Conservation (phyloP, 2,113 vertebrate genomes). For the Cinclus mexicanus region DNA sequence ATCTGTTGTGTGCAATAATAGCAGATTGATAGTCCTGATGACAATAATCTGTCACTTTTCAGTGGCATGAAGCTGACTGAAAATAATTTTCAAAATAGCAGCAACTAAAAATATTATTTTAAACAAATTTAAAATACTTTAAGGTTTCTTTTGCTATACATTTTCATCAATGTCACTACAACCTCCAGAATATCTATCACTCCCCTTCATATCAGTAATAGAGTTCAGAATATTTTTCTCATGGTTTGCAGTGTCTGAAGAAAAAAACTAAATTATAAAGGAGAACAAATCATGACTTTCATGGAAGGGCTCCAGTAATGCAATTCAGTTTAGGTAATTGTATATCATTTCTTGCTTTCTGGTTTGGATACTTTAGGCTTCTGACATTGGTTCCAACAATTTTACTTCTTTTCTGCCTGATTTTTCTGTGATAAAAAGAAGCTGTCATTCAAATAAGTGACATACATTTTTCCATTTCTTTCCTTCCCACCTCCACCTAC, state of each 20-base stretch:
- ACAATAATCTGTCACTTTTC: slow-evolving; percentile 31
- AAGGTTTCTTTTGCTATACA: neutral
- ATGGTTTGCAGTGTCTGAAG: neutral
- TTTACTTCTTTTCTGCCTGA: neutral
- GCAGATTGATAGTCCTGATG: neutral
- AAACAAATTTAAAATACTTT: slow-evolving; percentile 4
- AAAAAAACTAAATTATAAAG: slow-evolving; percentile 12
- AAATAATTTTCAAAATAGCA: neutral
- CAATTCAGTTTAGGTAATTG: neutral
- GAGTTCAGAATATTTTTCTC: neutral
- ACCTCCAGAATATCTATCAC: neutral
- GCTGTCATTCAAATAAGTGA: neutral
- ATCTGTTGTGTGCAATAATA: neutral
- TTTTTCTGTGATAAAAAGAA: neutral
- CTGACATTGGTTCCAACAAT: neutral
- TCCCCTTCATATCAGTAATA: neutral
- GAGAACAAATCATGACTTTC: neutral
- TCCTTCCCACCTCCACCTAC: neutral
- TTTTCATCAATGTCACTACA: neutral
- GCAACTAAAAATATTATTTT: slow-evolving; percentile 14
- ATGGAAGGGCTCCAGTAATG: neutral
- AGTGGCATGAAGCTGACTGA: neutral
- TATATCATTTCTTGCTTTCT: neutral
- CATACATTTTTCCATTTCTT: neutral
- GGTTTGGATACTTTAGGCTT: neutral